These are phyloP conservation scores for Strigamia maritima DNA, from an alignment of 2,888 invertebrate genomes.

Conservation along the genomic window DNA sequence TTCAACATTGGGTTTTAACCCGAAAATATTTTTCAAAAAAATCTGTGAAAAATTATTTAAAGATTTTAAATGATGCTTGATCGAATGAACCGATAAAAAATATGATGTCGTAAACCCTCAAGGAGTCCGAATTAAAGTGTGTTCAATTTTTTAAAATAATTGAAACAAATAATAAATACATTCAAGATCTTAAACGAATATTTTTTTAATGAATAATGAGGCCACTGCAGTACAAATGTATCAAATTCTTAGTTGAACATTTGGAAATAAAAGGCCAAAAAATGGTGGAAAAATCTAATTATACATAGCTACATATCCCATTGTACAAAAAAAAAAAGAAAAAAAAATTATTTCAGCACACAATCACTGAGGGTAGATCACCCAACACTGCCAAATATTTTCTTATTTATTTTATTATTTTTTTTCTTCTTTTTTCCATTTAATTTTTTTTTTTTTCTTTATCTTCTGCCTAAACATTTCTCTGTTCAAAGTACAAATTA, in stretches of 20 bases:
- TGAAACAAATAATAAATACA: neutral
- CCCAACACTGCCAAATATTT: neutral
- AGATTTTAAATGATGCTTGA: no score
- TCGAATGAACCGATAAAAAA: no score
- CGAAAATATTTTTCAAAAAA: no score
- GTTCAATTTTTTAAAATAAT: neutral
- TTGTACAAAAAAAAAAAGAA: neutral
- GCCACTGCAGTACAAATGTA: slow-evolving; percentile 10
- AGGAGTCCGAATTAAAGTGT: no score
- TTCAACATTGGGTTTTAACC: no score
- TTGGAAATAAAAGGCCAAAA: slow-evolving; percentile 5
- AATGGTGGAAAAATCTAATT: slow-evolving; percentile 3
- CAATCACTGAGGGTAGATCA: neutral
- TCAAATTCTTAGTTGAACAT: neutral
- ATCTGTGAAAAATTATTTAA: no score
- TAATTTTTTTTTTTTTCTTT: neutral
- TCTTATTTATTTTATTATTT: neutral
- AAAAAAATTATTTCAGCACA: slow-evolving; percentile 5
- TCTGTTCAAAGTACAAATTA: neutral
- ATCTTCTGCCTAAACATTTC: neutral
- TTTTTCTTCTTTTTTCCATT: neutral
- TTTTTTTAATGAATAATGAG: slow-evolving; percentile 4
- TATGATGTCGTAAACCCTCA: no score
- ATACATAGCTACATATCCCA: neutral
- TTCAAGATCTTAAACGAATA: neutral